These are phyloP conservation scores for Conomelus anceps DNA, from an alignment of 2,888 invertebrate species.

Conservation along the genomic window DNA sequence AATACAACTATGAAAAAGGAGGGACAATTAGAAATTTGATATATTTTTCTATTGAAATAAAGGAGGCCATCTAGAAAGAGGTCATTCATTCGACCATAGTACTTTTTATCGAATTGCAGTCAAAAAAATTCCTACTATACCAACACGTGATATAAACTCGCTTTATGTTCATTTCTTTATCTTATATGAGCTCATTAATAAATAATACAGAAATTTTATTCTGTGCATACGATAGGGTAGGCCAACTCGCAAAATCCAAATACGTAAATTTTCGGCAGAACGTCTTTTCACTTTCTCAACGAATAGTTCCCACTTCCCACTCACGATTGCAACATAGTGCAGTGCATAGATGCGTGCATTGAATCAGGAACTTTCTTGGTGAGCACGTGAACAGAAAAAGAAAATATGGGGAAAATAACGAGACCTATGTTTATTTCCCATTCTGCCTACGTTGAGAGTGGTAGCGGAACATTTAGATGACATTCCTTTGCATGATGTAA, in stretches of 20 bases:
- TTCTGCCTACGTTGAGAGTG: no score
- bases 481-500: neutral
- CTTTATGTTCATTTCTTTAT: neutral
- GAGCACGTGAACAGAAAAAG: neutral
- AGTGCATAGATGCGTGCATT: neutral
- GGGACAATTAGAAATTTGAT: neutral
- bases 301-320: neutral
- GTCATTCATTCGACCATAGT: neutral
- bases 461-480: neutral
- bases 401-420: neutral
- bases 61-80: neutral
- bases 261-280: no score
- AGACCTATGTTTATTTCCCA: neutral
- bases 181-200: neutral
- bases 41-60: neutral
- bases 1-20: neutral
- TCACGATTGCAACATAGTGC: neutral
- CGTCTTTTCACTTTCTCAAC: no score
- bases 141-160: neutral
- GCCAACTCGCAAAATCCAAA: neutral
- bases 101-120: neutral
- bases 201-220: neutral
- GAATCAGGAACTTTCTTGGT: neutral
- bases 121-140: neutral
- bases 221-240: neutral